phyloP scores from a whole-genome alignment of 2,888 invertebrate species.

The Dynastes grantii region DNA sequence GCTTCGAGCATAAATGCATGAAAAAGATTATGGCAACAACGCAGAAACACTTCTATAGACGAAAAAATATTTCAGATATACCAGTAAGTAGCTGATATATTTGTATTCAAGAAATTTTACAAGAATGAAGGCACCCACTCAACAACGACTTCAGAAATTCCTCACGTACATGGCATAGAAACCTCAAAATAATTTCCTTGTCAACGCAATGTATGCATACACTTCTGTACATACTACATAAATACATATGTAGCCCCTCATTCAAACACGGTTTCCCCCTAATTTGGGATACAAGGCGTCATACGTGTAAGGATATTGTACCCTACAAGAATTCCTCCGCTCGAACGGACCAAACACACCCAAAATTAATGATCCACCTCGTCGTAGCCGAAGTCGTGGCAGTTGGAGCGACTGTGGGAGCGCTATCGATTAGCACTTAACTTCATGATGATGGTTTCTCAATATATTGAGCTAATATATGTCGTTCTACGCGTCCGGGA shows the following conservation, averaged over 20 bases:
- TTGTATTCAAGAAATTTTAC: too few species aligned
- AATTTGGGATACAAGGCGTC: neutral
- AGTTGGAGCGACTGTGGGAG: conserved; percentile 18
- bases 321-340: conserved; percentile 8
- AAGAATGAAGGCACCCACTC: neutral
- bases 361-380: conserved; percentile 13
- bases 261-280: neutral
- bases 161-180: conserved; percentile 3
- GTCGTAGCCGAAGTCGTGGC: too few species aligned
- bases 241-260: neutral
- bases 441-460: conserved; percentile 32
- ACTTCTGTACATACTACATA: neutral
- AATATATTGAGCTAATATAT: conserved; percentile 40
- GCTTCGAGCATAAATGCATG: too few species aligned
- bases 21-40: too few species aligned
- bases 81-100: too few species aligned
- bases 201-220: too few species aligned
- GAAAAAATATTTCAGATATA: too few species aligned
- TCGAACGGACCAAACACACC: conserved; percentile 12
- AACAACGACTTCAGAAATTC: conserved; percentile 9
- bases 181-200: neutral
- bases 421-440: conserved; percentile 30
- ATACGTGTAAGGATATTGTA: neutral
- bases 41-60: too few species aligned
- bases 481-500: conserved; percentile 23